phyloP scores from a whole-genome alignment of 1,140 invertebrate species.

The Euglossa dilemma region DNA sequence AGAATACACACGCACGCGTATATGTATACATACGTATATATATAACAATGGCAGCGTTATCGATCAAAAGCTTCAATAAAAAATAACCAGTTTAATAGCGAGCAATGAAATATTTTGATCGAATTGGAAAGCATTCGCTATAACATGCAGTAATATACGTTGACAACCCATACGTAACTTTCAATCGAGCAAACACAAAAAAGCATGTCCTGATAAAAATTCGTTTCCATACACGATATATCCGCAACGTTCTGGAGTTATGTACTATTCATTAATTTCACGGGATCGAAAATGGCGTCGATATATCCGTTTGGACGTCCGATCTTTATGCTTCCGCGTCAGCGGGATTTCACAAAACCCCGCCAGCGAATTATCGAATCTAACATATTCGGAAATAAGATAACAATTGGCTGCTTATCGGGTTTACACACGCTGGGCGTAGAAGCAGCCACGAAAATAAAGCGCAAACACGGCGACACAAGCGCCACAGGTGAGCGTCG shows the following conservation, averaged over 20 bases:
- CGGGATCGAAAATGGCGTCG: neutral
- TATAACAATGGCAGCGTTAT: conserved; percentile 21
- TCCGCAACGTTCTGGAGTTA: neutral
- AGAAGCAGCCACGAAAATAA: conserved; percentile 33
- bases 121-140: conserved; percentile 36
- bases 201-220: conserved; percentile 26
- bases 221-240: neutral
- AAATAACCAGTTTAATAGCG: conserved; percentile 23
- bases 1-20: neutral
- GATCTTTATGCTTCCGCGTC: neutral
- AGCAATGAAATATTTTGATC: conserved; percentile 35
- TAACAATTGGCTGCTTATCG: conserved; percentile 26
- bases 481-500: conserved; percentile 23
- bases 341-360: neutral
- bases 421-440: conserved; percentile 22
- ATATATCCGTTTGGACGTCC: neutral
- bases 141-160: conserved; percentile 21
- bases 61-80: conserved; percentile 20
- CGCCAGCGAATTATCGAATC: neutral
- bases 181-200: conserved; percentile 27
- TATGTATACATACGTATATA: too few species aligned
- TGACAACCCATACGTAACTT: conserved; percentile 49
- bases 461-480: conserved; percentile 22
- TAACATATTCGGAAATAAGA: conserved; percentile 26
- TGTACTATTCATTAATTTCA: conserved; percentile 25